These are phyloP conservation scores for Cololabis saira DNA, from an alignment of 2,113 vertebrate genomes.

Conservation along the genomic window DNA sequence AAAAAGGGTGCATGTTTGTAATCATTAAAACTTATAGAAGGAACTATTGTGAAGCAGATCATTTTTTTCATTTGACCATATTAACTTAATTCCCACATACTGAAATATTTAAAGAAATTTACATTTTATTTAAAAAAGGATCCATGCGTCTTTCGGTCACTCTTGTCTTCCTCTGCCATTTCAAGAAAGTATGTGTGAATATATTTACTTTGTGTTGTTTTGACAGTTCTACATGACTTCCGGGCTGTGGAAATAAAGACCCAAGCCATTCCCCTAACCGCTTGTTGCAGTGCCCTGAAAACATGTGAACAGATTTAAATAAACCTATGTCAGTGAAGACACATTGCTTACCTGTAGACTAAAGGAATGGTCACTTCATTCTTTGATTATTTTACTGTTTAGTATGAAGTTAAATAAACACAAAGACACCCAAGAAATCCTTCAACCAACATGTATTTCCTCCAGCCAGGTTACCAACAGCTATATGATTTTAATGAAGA, in stretches of 20 bases:
- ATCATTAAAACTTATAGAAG: constrained; percentile 19
- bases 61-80: not conserved
- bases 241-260: constrained; percentile 69
- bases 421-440: no score
- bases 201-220: constrained; percentile 54
- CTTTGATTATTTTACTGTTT: not conserved
- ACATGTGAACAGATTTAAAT: not conserved
- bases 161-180: constrained; percentile 24
- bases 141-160: constrained; percentile 7
- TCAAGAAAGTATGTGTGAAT: constrained; percentile 36
- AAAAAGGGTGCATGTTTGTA: constrained; percentile 27
- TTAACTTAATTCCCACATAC: constrained; percentile 12
- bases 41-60: constrained; percentile 22
- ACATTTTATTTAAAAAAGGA: constrained; percentile 34
- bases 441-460: no score
- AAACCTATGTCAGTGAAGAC: not conserved
- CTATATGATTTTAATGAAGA: no score
- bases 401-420: no score
- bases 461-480: no score
- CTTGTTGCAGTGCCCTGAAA: constrained; percentile 4
- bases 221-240: constrained; percentile 51
- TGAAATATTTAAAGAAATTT: constrained; percentile 19
- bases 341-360: not conserved
- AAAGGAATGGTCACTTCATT: not conserved
- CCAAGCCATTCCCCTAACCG: constrained; percentile 23